These are phyloP conservation scores for Epinotia nisella DNA, from an alignment of 2,888 invertebrate species.

Conservation along the genomic window DNA sequence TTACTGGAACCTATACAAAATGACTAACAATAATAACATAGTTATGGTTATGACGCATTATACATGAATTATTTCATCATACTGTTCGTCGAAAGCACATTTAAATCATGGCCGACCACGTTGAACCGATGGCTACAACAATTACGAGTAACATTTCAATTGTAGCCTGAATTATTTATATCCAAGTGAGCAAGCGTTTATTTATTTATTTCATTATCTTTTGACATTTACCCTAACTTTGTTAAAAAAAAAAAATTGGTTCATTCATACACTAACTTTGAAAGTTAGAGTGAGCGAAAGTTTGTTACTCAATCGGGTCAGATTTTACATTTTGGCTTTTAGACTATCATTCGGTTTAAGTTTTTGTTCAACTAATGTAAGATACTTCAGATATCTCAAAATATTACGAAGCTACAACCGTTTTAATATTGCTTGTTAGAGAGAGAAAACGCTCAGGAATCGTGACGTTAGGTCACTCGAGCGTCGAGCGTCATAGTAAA, in stretches of 20 bases:
- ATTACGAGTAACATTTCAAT: slow-evolving; percentile 68
- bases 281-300: background rate
- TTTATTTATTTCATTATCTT: slow-evolving; percentile 50
- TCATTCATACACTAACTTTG: background rate
- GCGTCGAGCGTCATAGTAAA: no score
- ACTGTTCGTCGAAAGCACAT: slow-evolving; percentile 25
- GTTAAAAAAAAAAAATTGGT: background rate
- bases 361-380: no score
- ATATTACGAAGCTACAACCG: no score
- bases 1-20: background rate
- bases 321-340: no score
- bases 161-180: slow-evolving; percentile 68
- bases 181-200: slow-evolving; percentile 56
- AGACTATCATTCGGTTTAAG: no score
- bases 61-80: slow-evolving; percentile 8
- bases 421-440: no score
- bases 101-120: slow-evolving; percentile 29
- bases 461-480: no score
- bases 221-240: background rate
- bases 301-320: background rate
- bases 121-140: slow-evolving; percentile 47
- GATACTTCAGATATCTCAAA: no score
- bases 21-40: background rate
- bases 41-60: background rate
- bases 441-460: no score